A percentile compares a stretch with the other conserved stretches of the same genome.
Conservation (phyloP, 1,140 invertebrate species). For the Lepidurus couesii region DNA sequence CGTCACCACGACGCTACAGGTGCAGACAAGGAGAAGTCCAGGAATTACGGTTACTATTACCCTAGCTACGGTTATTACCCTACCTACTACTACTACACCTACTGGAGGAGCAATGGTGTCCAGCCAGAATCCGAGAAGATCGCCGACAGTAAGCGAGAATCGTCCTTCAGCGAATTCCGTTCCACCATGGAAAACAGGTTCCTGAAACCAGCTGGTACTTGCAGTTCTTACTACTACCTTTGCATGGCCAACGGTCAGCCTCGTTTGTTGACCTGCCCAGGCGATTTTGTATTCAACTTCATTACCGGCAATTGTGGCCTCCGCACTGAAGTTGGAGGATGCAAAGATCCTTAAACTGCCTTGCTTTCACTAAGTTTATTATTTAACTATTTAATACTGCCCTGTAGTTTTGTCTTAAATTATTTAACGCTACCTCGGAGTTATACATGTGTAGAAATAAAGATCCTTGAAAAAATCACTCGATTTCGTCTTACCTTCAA, state of each 20-base stretch:
- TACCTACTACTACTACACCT: background rate
- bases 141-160: background rate
- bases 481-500: slow-evolving; percentile 58
- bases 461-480: background rate
- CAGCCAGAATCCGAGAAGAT: background rate
- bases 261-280: background rate
- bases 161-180: background rate
- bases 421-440: background rate
- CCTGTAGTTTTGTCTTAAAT: background rate
- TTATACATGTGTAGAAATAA: background rate
- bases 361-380: background rate
- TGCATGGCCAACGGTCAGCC: background rate
- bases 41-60: too few species aligned
- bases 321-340: background rate
- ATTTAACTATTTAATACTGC: background rate
- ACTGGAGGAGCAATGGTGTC: background rate
- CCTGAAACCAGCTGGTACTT: background rate
- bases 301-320: background rate
- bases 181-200: background rate
- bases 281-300: background rate
- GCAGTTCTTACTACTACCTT: slow-evolving; percentile 28
- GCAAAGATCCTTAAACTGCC: background rate
- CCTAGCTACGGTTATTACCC: background rate
- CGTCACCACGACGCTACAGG: too few species aligned
- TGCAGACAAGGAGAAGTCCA: too few species aligned